Conservation (phyloP, 2,888 invertebrate species). For the Leptopilina myrica region DNA sequence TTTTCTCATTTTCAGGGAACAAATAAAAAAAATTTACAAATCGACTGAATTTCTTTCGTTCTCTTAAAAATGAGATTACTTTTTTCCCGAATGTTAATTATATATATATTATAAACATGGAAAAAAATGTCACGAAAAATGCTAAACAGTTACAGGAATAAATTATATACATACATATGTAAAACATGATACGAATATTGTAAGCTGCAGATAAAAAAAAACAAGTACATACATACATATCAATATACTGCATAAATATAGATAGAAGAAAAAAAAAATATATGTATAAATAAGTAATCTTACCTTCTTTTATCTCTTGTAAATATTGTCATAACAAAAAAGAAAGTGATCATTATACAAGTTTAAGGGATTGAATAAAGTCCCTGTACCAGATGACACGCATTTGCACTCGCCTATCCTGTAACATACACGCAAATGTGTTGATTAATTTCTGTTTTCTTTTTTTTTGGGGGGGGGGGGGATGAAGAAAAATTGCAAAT, state of each 20-base stretch:
- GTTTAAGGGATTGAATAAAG: neutral
- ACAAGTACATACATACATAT: slow-evolving; percentile 43
- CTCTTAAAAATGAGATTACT: no score
- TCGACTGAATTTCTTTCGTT: no score
- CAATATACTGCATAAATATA: slow-evolving; percentile 57
- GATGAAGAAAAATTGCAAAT: neutral
- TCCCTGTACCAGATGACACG: slow-evolving; percentile 4
- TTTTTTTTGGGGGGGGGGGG: neutral
- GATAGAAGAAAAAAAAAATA: slow-evolving; percentile 40
- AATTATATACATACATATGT: slow-evolving; percentile 44
- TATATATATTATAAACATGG: neutral
- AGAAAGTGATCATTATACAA: slow-evolving; percentile 11
- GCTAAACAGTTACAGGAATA: slow-evolving; percentile 46
- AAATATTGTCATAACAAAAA: slow-evolving; percentile 57
- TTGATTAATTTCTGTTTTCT: neutral
- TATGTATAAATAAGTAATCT: slow-evolving; percentile 45
- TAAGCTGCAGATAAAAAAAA: slow-evolving; percentile 17
- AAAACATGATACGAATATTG: slow-evolving; percentile 36
- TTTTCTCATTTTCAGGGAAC: no score
- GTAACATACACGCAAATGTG: slow-evolving; percentile 36
- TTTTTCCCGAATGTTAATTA: no score
- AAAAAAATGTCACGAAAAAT: neutral
- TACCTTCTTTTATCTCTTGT: slow-evolving; percentile 67
- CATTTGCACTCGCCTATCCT: slow-evolving; percentile 38
- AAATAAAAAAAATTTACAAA: no score